Evolutionary conservation across 2,797 vertebrate species (phyloP), one percentile per base, ranked within the genome.

Genomic region (Channallabes apus): DNA sequence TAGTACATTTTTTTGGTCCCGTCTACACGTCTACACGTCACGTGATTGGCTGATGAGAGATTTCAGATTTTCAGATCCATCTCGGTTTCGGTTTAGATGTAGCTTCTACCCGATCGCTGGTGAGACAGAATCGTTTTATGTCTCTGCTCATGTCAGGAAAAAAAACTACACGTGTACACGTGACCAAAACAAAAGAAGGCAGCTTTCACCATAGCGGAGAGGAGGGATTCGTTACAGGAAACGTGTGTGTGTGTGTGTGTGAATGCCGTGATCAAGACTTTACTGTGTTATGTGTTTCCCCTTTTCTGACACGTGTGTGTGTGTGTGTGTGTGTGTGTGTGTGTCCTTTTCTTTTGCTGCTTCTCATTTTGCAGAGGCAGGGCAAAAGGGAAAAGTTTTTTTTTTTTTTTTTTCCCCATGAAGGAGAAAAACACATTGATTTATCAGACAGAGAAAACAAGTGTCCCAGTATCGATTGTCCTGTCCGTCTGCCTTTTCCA

Each of bases 351-450:
- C 56, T 32, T 38, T 61, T 27, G 41, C n/a, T 54, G 24, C 41
- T 51, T 3, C 46, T 77, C 29, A 62, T 54, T 15, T 35, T 22
- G 27, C 71, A 32, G 59, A 24, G 8, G 6, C 17, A 8, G 41
- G 73, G 11, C 2, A n/a, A 29, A 46, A 73, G 18, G 11, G 24
- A 8, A 29, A 75, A 15, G n/a, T 7, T 41, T 73, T 20, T 76
- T 82, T 51, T 78, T 6, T n/a, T n/a, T n/a, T n/a, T n/a, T n/a
- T n/a, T n/a, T n/a, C n/a, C 6, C 15, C 18, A 76, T 11, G 62
- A 7, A 68, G 4, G 64, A 41, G n/a, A 69, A 78, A 51, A 68
- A 62, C 22, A 54, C 83, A 78, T 78, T 59, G 75, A 84, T 84
- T 64, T 69, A 18, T 68, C 29, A 67, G 72, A 38, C 22, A 38